These are phyloP conservation scores for Peucedramus taeniatus DNA, from an alignment of 2,113 vertebrate genomes.

Conservation along the genomic window DNA sequence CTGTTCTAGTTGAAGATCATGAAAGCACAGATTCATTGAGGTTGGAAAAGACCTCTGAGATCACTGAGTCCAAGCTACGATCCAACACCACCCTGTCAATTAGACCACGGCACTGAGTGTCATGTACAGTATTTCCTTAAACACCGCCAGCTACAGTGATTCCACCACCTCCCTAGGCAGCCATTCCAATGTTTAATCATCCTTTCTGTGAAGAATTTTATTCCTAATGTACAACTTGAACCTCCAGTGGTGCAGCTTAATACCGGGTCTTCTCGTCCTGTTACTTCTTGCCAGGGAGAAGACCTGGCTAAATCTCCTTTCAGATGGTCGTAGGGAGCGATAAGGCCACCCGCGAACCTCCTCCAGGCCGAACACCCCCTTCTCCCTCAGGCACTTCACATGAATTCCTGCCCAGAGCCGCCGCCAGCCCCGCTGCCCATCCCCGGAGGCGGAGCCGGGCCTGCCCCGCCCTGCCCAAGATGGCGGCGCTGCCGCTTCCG, in stretches of 20 bases:
- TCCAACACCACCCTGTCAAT: neutral
- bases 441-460: neutral
- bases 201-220: neutral
- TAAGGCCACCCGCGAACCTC: accelerated
- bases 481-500: neutral
- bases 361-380: accelerated
- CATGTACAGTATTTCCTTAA: neutral
- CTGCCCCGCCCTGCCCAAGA: neutral
- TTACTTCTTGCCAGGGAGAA: neutral
- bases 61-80: neutral
- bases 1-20: neutral
- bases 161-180: neutral
- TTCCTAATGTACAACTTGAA: neutral
- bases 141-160: neutral
- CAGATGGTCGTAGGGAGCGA: accelerated
- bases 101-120: neutral
- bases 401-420: accelerated
- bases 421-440: accelerated
- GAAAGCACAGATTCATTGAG: no score
- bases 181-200: no score
- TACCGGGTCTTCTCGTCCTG: neutral
- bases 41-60: neutral
- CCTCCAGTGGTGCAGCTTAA: neutral
- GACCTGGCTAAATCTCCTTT: neutral
- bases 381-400: accelerated